Evolutionary conservation across 1,140 invertebrate genomes (phyloP).

Genomic region (Bombus consobrinus): DNA sequence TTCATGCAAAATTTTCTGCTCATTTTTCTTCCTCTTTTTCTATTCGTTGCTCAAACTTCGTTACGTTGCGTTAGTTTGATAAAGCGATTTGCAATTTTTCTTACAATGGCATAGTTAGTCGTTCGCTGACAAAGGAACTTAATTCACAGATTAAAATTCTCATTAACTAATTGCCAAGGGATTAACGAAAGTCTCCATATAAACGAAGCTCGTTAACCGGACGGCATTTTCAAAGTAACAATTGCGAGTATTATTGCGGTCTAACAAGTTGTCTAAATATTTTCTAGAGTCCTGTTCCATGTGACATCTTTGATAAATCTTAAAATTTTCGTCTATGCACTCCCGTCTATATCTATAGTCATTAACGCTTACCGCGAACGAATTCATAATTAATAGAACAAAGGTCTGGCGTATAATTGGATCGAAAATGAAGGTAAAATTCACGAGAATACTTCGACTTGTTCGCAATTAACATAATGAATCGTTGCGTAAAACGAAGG

Average conservation of each 20-base stretch:
- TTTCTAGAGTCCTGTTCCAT: not conserved
- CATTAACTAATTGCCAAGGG: not conserved
- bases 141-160: not conserved
- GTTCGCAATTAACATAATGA: constrained; percentile 24
- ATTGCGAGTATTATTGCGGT: not conserved
- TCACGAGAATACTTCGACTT: not conserved
- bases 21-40: not conserved
- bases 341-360: not conserved
- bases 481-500: not conserved
- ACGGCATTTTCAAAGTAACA: not conserved
- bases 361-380: not conserved
- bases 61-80: not conserved
- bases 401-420: not conserved
- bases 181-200: too few relatives aligned
- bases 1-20: not conserved
- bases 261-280: not conserved
- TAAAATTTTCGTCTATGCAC: too few relatives aligned
- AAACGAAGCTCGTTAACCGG: not conserved
- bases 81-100: not conserved
- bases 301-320: not conserved
- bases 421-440: not conserved
- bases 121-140: not conserved
- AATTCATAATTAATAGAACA: not conserved
- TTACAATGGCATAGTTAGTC: not conserved
- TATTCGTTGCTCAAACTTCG: not conserved